Percentiles rank a stretch among this genome's conserved stretches.
Conservation (phyloP, 2,113 vertebrate species). For the Dascyllus trimaculatus region DNA sequence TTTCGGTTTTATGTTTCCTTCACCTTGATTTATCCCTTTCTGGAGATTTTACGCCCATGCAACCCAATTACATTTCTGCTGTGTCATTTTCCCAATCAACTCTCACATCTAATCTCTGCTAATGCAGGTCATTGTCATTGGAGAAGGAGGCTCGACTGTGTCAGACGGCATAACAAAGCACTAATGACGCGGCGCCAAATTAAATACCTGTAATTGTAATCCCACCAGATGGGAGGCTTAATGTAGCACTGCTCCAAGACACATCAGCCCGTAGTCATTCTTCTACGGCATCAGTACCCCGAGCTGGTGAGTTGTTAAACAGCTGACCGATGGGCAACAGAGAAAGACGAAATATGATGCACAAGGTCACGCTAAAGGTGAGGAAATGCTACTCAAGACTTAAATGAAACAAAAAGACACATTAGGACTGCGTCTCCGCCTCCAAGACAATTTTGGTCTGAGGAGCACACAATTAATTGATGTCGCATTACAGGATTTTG, state of each 20-base stretch:
- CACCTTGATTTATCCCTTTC: not conserved
- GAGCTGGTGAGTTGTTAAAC: conserved; percentile 3
- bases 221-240: conserved; percentile 65
- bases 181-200: conserved; percentile 55
- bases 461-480: conserved; percentile 28
- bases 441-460: conserved; percentile 4
- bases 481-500: conserved; percentile 59
- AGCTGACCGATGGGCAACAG: not conserved
- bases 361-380: not conserved
- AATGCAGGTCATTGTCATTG: conserved; percentile 60
- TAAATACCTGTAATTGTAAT: conserved; percentile 74
- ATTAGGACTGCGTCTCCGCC: not conserved
- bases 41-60: conserved; percentile 9
- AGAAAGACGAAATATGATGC: not conserved
- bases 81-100: conserved; percentile 30
- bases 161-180: conserved; percentile 43
- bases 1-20: conserved; percentile 4
- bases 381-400: not conserved
- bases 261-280: conserved; percentile 19
- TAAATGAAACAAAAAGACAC: not conserved
- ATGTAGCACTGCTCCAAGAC: conserved; percentile 53
- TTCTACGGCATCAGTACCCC: not conserved
- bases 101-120: conserved; percentile 52
- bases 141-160: conserved; percentile 33
- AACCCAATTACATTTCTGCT: conserved; percentile 30